A percentile compares a stretch with the other conserved stretches of the same genome.
Conservation (phyloP, 2,888 invertebrate genomes). For the Lacanobia oleracea region DNA sequence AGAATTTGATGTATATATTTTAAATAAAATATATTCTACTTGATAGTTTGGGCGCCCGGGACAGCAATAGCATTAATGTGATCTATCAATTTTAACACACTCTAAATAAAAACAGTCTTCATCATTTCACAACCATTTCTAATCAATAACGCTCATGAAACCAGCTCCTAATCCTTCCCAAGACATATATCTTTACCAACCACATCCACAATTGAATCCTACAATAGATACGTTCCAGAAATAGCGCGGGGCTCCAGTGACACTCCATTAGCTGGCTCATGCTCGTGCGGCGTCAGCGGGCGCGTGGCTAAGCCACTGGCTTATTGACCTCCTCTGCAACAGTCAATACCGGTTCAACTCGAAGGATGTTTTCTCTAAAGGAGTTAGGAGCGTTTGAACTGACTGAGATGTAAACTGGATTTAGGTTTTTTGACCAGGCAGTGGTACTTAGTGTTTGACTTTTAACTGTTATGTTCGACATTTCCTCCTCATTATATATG, state of each 20-base stretch:
- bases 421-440: constrained; percentile 1
- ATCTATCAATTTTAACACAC: too few species aligned
- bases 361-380: constrained; percentile 47
- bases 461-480: background rate
- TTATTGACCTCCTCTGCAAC: constrained; percentile 60
- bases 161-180: background rate
- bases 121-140: too few species aligned
- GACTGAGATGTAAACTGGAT: constrained; percentile 6
- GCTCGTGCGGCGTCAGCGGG: constrained; percentile 58
- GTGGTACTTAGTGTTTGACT: background rate
- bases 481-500: too few species aligned
- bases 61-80: too few species aligned
- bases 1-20: too few species aligned
- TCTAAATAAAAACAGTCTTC: too few species aligned
- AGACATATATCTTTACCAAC: constrained; percentile 22
- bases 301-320: constrained; percentile 48
- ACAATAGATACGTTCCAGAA: constrained; percentile 52
- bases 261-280: constrained; percentile 57
- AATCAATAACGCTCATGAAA: too few species aligned
- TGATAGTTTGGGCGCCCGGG: too few species aligned
- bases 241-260: constrained; percentile 32
- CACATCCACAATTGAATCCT: constrained; percentile 25
- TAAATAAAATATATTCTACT: too few species aligned
- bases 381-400: constrained; percentile 9
- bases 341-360: constrained; percentile 33